Conservation (phyloP, 2,888 invertebrate species). For the Liodrosophila aerea region DNA sequence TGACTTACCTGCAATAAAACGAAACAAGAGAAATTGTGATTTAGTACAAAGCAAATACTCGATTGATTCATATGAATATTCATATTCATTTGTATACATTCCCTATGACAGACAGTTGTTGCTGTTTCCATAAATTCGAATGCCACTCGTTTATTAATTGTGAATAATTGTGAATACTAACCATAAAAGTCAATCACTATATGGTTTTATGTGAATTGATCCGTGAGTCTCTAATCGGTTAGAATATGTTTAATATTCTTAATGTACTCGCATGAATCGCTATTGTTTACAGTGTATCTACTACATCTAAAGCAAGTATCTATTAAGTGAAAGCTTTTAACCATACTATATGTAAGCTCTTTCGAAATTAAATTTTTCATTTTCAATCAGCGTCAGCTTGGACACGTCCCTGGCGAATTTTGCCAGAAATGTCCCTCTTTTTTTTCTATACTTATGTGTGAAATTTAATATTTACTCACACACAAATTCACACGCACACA, state of each 20-base stretch:
- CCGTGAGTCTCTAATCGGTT: no score
- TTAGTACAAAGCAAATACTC: constrained; percentile 5
- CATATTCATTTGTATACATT: no score
- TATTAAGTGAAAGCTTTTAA: constrained; percentile 1
- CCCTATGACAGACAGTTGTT: no score
- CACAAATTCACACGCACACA: constrained; percentile 6
- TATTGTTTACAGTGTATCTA: no score
- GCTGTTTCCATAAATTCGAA: no score
- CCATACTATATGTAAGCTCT: neutral
- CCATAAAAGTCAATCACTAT: no score
- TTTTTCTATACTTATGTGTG: constrained; percentile 39
- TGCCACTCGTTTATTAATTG: no score
- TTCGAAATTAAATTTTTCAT: constrained; percentile 32
- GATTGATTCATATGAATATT: neutral
- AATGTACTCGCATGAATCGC: no score
- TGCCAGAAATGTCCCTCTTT: constrained; percentile 32
- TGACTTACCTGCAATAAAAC: constrained; percentile 49
- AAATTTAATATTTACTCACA: constrained; percentile 67
- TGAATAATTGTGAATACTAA: no score
- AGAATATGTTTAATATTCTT: no score
- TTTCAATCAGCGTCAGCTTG: constrained; percentile 49
- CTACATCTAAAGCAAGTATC: no score
- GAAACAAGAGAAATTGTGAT: constrained; percentile 14
- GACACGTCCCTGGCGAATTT: constrained; percentile 34
- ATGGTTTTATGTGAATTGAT: no score